Base-by-base conservation (phyloP, 2,797 vertebrate species). In the Gadopsis marmoratus region DNA sequence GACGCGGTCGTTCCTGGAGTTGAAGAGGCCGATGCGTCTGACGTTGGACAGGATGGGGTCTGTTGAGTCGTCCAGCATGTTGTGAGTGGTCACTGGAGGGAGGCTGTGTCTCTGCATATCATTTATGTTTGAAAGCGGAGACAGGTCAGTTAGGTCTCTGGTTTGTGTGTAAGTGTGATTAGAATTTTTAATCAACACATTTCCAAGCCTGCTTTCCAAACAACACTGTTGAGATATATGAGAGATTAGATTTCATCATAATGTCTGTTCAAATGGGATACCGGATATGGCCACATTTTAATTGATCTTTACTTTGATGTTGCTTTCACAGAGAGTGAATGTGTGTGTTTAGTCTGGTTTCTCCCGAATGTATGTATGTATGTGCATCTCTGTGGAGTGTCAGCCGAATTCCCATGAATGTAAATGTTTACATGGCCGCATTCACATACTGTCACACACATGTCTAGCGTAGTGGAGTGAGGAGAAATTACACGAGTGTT, bases 51-150 rank as follows among this genome's bases (percentile, higher is more conserved):
- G 96, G 83, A 99, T 98, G 1, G 98, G 97, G 74, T 99, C 98
- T 0, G 92, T 92, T 26, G 95, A 80, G 78, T 99, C 98, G 0
- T 99, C 97, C 12, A 97, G 93, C 97, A 99, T 97, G 94, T 99
- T 99, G 94, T 99, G 98, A 9, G 98, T 99, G 53, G 97, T 99
- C 85, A 99, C 97, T 5, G 98, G 98, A n/a, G 98, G 98, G 70
- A 99, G 92, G 61, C 94, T 93, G 75, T 97, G 97, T 92, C 98
- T 94, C 98, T 99, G 89, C 21, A 12, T 19, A 21, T 14, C 16
- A n/a, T 14, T 37, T 37, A 12, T 68, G 19, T 64, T 50, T 23
- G 2, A 47, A 65, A 54, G 53, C 60, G n/a, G 1, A 14, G 21
- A 50, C 3, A 17, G 21, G 59, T 66, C 23, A 54, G 39, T 54